Percentiles rank a stretch among this genome's conserved stretches.
These are phyloP conservation scores for Apus apus DNA, from an alignment of 2,113 vertebrate genomes.

Conservation along the genomic window DNA sequence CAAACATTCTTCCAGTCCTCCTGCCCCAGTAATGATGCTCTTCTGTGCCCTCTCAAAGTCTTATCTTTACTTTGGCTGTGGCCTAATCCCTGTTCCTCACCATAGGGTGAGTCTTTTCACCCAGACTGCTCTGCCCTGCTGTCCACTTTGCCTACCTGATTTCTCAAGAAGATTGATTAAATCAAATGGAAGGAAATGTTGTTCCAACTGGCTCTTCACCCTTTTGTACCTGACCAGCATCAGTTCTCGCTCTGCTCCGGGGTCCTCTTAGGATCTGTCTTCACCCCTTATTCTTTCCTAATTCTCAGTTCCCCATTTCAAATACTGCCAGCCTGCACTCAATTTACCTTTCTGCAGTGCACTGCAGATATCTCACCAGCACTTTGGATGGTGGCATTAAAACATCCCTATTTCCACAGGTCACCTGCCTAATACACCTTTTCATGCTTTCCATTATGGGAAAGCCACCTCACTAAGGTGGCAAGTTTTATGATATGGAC, in stretches of 20 bases:
- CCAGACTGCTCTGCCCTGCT: not conserved
- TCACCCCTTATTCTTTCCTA: not conserved
- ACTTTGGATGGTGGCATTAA: not conserved
- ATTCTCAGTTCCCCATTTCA: not conserved
- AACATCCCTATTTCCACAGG: not conserved
- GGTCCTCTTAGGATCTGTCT: not conserved
- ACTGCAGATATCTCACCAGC: not conserved
- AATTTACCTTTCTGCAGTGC: not conserved
- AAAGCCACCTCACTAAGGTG: not conserved
- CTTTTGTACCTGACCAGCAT: not conserved
- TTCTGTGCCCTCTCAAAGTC: not conserved
- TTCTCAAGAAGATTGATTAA: not conserved
- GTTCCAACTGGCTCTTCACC: not conserved
- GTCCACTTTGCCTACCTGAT: not conserved
- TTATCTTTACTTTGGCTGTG: not conserved
- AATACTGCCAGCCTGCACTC: not conserved
- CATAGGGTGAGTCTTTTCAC: not conserved
- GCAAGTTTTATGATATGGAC: not conserved
- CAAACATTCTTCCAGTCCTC: not conserved
- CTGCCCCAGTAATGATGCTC: accelerated
- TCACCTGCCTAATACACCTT: not conserved
- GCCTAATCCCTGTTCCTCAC: not conserved
- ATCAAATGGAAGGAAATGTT: not conserved
- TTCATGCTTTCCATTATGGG: not conserved
- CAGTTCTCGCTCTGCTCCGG: not conserved